Evolutionary conservation across 2,113 vertebrate genomes (phyloP).

Genomic region (Ictidomys tridecemlineatus): DNA sequence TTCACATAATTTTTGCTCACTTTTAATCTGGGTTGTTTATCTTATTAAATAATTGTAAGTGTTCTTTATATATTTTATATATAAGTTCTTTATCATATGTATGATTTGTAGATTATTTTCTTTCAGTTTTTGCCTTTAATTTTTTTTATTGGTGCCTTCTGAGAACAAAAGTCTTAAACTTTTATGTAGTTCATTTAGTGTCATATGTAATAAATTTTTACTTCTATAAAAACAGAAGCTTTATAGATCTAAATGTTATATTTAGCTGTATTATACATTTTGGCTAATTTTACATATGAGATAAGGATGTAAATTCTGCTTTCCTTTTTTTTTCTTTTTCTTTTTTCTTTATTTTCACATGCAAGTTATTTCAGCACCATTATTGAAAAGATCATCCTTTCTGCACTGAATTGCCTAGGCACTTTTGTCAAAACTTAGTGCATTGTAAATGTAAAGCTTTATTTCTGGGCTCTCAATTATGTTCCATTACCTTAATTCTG

Average conservation of each 20-base stretch:
- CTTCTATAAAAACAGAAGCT: neutral
- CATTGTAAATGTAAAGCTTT: neutral
- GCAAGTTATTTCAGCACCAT: neutral
- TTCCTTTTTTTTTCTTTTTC: neutral
- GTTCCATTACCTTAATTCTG: neutral
- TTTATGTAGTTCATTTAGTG: neutral
- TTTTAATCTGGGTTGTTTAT: neutral
- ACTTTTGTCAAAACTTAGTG: neutral
- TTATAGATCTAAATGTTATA: neutral
- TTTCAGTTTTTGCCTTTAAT: neutral
- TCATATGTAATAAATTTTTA: constrained; percentile 18
- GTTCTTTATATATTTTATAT: constrained; percentile 21
- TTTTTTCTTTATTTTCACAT: neutral
- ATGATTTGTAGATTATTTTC: constrained; percentile 15
- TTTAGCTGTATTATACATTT: neutral
- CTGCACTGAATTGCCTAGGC: neutral
- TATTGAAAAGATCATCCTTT: neutral
- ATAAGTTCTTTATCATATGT: neutral
- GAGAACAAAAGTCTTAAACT: neutral
- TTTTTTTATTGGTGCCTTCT: neutral
- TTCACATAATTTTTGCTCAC: constrained; percentile 23
- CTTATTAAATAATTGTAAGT: neutral
- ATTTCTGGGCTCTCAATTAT: neutral
- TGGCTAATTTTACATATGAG: neutral
- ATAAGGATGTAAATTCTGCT: neutral